A percentile compares a stretch with the other conserved stretches of the same genome.
These are phyloP conservation scores for Trachops cirrhosus DNA, from an alignment of 2,797 vertebrate species.

Conservation along the genomic window DNA sequence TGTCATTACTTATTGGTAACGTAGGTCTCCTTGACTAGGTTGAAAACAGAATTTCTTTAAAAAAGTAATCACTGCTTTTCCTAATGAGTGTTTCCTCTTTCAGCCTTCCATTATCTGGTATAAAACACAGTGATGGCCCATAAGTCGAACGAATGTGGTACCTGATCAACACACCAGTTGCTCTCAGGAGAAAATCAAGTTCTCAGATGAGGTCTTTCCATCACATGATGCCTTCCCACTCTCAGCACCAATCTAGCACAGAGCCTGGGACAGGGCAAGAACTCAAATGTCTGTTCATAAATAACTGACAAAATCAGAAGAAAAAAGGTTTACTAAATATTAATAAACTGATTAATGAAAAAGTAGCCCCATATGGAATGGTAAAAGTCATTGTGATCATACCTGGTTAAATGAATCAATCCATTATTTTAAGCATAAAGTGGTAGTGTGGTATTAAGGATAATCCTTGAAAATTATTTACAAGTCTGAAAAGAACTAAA, in stretches of 20 bases:
- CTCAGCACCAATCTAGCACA: neutral
- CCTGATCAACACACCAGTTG: neutral
- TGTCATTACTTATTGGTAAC: neutral
- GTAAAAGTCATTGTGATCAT: neutral
- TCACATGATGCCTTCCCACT: neutral
- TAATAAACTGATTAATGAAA: neutral
- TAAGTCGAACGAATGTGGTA: neutral
- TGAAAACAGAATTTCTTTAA: neutral
- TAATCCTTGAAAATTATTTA: slow-evolving; percentile 26
- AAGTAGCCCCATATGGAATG: neutral
- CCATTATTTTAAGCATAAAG: neutral
- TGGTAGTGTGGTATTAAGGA: neutral
- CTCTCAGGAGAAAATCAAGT: neutral
- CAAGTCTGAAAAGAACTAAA: slow-evolving; percentile 12
- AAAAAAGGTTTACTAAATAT: neutral
- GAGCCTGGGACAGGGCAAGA: neutral
- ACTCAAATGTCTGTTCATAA: neutral
- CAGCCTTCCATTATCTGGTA: neutral
- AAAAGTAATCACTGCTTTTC: neutral
- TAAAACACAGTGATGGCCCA: neutral
- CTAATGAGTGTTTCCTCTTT: neutral
- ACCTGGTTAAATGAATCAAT: neutral
- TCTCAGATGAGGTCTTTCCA: neutral
- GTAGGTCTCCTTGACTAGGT: neutral
- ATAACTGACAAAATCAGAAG: neutral